Conservation (phyloP, 2,888 invertebrate species). For the Drosophila anceps region DNA sequence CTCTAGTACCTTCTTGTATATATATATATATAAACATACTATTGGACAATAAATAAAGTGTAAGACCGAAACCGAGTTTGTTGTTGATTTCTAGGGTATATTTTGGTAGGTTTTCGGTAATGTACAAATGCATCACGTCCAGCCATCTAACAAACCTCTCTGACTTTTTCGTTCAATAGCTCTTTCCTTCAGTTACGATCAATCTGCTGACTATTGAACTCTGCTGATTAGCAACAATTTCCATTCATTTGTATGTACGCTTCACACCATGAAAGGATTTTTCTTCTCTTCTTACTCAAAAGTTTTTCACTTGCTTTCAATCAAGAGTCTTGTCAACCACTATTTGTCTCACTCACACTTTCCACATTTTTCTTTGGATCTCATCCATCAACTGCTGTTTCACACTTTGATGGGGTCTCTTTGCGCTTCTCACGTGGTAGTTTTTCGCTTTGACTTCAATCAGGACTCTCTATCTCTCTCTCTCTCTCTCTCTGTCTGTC, state of each 20-base stretch:
- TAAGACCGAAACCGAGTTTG: constrained; percentile 45
- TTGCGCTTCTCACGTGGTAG: not conserved
- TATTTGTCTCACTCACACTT: not conserved
- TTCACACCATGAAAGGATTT: too few relatives aligned
- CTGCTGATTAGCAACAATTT: too few relatives aligned
- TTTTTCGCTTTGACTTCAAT: not conserved
- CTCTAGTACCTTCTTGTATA: constrained; percentile 75
- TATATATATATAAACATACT: constrained; percentile 31
- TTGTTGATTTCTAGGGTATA: not conserved
- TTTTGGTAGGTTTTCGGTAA: too few relatives aligned
- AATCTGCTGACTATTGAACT: too few relatives aligned
- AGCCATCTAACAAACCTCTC: not conserved
- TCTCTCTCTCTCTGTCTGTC: not conserved
- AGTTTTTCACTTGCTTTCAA: too few relatives aligned
- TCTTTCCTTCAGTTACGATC: too few relatives aligned
- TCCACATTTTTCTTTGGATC: not conserved
- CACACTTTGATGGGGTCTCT: not conserved
- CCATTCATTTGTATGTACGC: too few relatives aligned
- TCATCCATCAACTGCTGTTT: not conserved
- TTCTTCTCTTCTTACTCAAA: too few relatives aligned
- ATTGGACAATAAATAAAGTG: constrained; percentile 76
- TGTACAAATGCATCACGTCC: too few relatives aligned
- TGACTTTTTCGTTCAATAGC: not conserved
- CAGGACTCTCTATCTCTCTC: not conserved
- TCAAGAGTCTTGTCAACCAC: too few relatives aligned